These are phyloP conservation scores for Caenorhabditis briggsae DNA, from an alignment of 1,140 invertebrate genomes.

Conservation along the genomic window DNA sequence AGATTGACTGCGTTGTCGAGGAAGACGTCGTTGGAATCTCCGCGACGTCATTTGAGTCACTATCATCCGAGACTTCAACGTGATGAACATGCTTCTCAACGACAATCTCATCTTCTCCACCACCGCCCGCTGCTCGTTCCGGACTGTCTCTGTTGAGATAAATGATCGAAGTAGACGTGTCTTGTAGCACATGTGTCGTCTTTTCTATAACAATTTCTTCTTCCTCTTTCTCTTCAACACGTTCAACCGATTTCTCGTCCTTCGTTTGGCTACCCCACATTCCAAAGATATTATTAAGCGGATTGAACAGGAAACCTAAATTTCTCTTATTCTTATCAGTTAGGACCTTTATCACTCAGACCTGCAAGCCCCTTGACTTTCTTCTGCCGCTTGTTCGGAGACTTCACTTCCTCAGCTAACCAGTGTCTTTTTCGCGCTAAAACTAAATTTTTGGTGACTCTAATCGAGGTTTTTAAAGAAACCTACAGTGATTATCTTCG, in stretches of 20 bases:
- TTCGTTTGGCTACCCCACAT: background rate
- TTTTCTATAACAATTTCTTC: background rate
- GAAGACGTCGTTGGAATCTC: background rate
- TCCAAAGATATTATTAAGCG: no score
- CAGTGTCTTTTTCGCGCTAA: constrained; percentile 12
- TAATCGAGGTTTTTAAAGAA: background rate
- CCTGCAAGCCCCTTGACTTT: background rate
- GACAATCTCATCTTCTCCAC: background rate
- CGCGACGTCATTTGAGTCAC: background rate
- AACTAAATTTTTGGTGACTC: background rate
- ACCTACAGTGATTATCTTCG: constrained; percentile 9
- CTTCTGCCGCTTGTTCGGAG: background rate
- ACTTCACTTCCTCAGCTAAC: background rate
- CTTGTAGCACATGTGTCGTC: background rate
- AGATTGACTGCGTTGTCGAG: background rate
- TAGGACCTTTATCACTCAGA: background rate
- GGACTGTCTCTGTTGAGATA: background rate
- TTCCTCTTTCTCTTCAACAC: no score
- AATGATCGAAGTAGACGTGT: background rate
- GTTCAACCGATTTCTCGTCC: background rate
- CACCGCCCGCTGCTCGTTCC: background rate
- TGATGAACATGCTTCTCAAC: constrained; percentile 1
- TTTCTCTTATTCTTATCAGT: no score
- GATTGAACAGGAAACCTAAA: no score
- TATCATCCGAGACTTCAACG: background rate